Conservation (phyloP, 2,888 invertebrate genomes). For the Strigamia transsilvanica region DNA sequence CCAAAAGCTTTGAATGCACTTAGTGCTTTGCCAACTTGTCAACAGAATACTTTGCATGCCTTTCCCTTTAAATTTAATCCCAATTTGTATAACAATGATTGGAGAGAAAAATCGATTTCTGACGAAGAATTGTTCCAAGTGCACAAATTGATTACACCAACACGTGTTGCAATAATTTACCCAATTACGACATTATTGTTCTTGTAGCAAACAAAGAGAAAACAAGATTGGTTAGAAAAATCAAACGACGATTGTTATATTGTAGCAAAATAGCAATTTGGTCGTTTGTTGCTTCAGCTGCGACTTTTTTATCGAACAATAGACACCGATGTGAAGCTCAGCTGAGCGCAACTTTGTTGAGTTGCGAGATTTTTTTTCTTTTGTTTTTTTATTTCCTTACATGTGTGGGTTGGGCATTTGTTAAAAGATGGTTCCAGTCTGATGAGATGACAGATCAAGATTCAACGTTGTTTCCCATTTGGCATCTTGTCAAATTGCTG, state of each 20-base stretch:
- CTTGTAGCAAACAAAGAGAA: neutral
- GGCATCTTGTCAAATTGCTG: constrained; percentile 14
- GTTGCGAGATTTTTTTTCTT: neutral
- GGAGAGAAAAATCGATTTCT: neutral
- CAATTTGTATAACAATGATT: neutral
- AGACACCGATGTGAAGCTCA: neutral
- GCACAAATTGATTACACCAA: constrained; percentile 10
- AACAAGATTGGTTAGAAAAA: neutral
- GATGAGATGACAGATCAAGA: constrained; percentile 34
- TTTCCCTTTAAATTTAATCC: no score
- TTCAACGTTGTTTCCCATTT: constrained; percentile 11
- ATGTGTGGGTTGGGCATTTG: constrained; percentile 15
- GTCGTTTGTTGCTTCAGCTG: neutral
- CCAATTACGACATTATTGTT: neutral
- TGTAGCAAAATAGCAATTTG: neutral
- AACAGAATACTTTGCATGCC: no score
- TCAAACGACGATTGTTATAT: neutral
- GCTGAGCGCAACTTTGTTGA: constrained; percentile 11
- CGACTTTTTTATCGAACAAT: neutral
- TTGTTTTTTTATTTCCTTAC: neutral
- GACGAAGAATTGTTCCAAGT: neutral
- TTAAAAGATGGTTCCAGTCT: constrained; percentile 31
- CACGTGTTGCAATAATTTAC: constrained; percentile 8
- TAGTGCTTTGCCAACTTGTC: no score
- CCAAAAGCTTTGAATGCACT: no score